phyloP scores from a whole-genome alignment of 2,797 vertebrate genomes.

The Nasua narica region DNA sequence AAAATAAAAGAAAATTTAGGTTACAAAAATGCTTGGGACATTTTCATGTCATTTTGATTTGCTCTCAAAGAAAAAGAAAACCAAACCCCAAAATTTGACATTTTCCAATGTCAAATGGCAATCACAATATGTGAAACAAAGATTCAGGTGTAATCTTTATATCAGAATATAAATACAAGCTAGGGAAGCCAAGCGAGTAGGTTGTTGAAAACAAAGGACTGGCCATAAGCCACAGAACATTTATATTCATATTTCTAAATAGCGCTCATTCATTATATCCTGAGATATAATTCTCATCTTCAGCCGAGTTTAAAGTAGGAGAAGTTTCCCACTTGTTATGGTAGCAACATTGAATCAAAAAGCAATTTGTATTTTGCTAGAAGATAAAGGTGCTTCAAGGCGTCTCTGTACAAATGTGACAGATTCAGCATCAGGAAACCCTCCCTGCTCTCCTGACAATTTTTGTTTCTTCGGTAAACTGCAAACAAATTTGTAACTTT shows the following conservation, averaged over 20 bases:
- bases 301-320: slow-evolving; percentile 45
- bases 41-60: slow-evolving; percentile 28
- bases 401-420: slow-evolving; percentile 64
- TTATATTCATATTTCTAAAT: not conserved
- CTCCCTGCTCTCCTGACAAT: not conserved
- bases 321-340: slow-evolving; percentile 61
- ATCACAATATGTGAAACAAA: not conserved
- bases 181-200: not conserved
- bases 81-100: not conserved
- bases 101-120: not conserved
- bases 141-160: not conserved
- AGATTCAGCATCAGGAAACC: not conserved
- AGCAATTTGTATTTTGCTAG: slow-evolving; percentile 76
- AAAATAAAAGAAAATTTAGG: not conserved
- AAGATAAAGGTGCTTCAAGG: slow-evolving; percentile 70
- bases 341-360: slow-evolving; percentile 71
- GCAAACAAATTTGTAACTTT: slow-evolving; percentile 3
- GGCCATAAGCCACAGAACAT: not conserved
- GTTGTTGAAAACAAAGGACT: not conserved
- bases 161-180: not conserved
- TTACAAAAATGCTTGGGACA: not conserved
- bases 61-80: not conserved
- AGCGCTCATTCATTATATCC: slow-evolving; percentile 26
- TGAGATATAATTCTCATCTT: slow-evolving; percentile 47
- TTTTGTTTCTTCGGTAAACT: not conserved